Percentiles rank a stretch among this genome's conserved stretches.
These are phyloP conservation scores for Ctenopoma kingsleyae DNA, from an alignment of 2,797 vertebrate species.

Conservation along the genomic window DNA sequence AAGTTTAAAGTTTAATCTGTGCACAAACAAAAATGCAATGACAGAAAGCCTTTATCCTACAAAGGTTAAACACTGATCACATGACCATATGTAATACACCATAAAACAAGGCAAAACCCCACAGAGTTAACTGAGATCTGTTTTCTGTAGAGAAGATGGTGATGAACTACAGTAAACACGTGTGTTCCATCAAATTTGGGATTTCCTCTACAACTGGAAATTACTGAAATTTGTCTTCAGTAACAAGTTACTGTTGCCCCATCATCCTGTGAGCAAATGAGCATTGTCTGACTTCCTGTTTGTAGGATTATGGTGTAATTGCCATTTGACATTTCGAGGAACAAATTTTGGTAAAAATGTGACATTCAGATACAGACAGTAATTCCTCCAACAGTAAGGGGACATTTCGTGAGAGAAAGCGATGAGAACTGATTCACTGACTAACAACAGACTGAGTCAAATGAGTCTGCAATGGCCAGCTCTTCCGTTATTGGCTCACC, in stretches of 20 bases:
- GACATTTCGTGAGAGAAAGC: slow-evolving; percentile 17
- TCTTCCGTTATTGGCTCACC: slow-evolving; percentile 46
- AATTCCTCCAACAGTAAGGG: slow-evolving; percentile 1
- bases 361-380: slow-evolving; percentile 31
- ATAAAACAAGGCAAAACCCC: too few relatives aligned
- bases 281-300: neutral
- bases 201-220: slow-evolving; percentile 1
- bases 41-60: too few relatives aligned
- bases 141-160: neutral
- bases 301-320: neutral
- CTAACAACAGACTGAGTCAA: slow-evolving; percentile 26
- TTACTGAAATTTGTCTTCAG: neutral
- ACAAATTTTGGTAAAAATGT: slow-evolving; percentile 27
- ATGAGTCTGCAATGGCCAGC: slow-evolving; percentile 32
- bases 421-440: slow-evolving; percentile 17
- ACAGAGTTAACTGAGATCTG: neutral
- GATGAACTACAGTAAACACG: neutral
- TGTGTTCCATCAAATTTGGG: neutral
- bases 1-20: too few relatives aligned
- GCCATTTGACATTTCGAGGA: slow-evolving; percentile 10
- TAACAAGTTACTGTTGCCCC: neutral
- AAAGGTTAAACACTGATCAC: too few relatives aligned
- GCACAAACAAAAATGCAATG: too few relatives aligned
- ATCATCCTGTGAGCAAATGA: neutral
- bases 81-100: too few relatives aligned